phyloP scores from a whole-genome alignment of 2,113 vertebrate species.

The Brachyistius frenatus region DNA sequence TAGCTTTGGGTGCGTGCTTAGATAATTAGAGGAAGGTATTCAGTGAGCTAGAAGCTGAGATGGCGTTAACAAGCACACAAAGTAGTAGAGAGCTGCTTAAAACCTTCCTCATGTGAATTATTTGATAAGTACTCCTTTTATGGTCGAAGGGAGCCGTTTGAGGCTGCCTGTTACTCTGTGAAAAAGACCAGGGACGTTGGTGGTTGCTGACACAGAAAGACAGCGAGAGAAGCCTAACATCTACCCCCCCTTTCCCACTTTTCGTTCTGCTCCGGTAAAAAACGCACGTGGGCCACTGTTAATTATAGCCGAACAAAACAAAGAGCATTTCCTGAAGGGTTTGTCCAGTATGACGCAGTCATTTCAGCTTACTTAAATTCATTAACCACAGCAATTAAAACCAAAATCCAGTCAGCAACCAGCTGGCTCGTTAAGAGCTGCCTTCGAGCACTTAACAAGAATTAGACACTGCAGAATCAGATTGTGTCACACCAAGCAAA shows the following conservation, averaged over 20 bases:
- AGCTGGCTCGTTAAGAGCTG: conserved; percentile 67
- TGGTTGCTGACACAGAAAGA: conserved; percentile 53
- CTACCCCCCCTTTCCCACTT: conserved; percentile 23
- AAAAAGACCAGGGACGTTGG: conserved; percentile 31
- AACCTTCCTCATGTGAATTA: conserved; percentile 50
- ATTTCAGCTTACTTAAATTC: conserved; percentile 82
- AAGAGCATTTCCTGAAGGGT: conserved; percentile 58
- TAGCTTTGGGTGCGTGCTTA: conserved; percentile 10
- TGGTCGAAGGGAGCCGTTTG: conserved; percentile 64
- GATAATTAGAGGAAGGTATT: conserved; percentile 15
- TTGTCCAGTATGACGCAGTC: conserved; percentile 73
- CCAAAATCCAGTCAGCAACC: conserved; percentile 78
- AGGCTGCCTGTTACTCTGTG: conserved; percentile 33
- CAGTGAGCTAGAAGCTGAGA: conserved; percentile 30
- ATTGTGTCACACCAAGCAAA: conserved; percentile 75
- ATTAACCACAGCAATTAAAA: conserved; percentile 83
- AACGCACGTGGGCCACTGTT: conserved; percentile 23
- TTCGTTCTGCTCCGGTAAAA: conserved; percentile 12
- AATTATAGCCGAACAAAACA: conserved; percentile 66
- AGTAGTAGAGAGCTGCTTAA: conserved; percentile 35
- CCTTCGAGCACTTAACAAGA: conserved; percentile 66
- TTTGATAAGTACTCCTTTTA: conserved; percentile 73
- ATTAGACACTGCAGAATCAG: conserved; percentile 64
- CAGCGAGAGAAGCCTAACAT: conserved; percentile 13
- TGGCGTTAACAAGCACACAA: conserved; percentile 44